Conservation (phyloP, 2,113 vertebrate species). For the Gallinago paraguaiae region DNA sequence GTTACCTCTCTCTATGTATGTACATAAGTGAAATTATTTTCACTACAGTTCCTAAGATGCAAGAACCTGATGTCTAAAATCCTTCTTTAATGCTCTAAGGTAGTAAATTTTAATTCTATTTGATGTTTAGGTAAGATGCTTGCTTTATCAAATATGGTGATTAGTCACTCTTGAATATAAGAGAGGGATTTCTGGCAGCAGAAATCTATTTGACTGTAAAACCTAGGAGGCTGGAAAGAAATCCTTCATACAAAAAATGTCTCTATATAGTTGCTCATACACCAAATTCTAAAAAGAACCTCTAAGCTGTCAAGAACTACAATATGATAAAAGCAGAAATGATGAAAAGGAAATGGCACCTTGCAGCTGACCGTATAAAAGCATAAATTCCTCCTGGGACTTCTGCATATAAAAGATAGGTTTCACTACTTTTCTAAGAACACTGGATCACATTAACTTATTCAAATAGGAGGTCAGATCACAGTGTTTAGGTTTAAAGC, state of each 20-base stretch:
- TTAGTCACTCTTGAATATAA: constrained; percentile 28
- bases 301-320: constrained; percentile 85
- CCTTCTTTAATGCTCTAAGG: neutral
- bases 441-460: constrained; percentile 86
- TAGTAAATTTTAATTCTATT: constrained; percentile 7
- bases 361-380: constrained; percentile 89
- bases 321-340: constrained; percentile 83
- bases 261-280: constrained; percentile 26
- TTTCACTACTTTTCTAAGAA: constrained; percentile 79
- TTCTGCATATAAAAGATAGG: constrained; percentile 87
- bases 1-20: neutral
- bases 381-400: constrained; percentile 84
- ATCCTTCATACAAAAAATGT: constrained; percentile 38
- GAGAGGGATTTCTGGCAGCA: constrained; percentile 33
- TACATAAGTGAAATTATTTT: neutral
- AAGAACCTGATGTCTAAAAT: constrained; percentile 12
- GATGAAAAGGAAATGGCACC: constrained; percentile 86
- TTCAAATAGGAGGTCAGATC: constrained; percentile 89
- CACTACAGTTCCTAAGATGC: neutral
- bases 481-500: constrained; percentile 81
- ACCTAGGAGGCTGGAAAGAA: constrained; percentile 44
- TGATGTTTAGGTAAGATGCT: constrained; percentile 49
- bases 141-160: constrained; percentile 57
- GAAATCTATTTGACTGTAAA: constrained; percentile 48
- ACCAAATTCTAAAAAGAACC: constrained; percentile 71